Evolutionary conservation across 37 sponge, comb jelly and placozoan species (phyloP), one percentile per base, ranked within the genome.

Genomic region (Chondrosia reniformis): DNA sequence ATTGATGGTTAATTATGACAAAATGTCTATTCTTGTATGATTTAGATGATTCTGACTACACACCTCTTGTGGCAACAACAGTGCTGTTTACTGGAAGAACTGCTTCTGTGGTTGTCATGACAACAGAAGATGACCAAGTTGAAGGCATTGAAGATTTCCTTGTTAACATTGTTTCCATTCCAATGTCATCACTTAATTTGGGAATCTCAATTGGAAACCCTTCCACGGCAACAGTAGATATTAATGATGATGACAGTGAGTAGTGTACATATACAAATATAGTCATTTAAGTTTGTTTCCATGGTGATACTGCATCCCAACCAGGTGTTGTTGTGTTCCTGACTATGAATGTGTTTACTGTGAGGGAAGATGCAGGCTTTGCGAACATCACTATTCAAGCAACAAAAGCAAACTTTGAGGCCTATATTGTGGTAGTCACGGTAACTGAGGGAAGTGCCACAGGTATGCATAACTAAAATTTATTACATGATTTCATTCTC

Each of bases 171-270:
- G 43, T 69, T 21, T 4, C 27, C 58, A 37, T 37, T 13, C 72
- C 38, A n/a, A 24, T 13, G 12, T 41, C 43, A 69, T 41, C 72
- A 37, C 22, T 5, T 30, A 25, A 69, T 44, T 44, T 69, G 0
- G 72, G 72, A 2, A 25, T 69, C 17, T 39, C 72, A 41, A 13
- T 37, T 69, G 72, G 72, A 25, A 39, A 2, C 72, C 72, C 42
- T 2, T 9, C 13, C n/a, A 69, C 44, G 10, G 41, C 72, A 42
- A 39, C 41, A 42, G 72, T 69, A 24, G 36, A 34, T 12, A 40
- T 69, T 6, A 40, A 69, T 40, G 72, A 69, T 6, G 25, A 40
- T 69, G 72, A 69, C 42, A 44, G 44, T 69, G 36, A 69, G 67
- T 66, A 40, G 8, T 25, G 63, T 62, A 8, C n/a, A 28, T 62